Evolutionary conservation across 2,888 invertebrate species (phyloP).

Genomic region (Cylindroiulus punctatus): DNA sequence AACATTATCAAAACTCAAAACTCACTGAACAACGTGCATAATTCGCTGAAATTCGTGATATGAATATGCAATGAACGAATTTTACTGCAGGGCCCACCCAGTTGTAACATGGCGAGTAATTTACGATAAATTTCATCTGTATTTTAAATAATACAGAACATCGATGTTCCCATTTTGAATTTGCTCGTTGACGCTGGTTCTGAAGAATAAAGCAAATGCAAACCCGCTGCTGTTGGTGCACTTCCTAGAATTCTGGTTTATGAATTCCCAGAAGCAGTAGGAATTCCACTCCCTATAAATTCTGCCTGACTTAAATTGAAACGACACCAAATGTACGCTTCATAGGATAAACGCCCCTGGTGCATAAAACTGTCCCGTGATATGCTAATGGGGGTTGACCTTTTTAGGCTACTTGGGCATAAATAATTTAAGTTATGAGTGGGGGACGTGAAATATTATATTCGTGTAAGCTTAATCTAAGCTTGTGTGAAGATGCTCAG

Average conservation of each 20-base stretch:
- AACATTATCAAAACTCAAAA: no score
- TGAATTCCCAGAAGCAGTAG: constrained; percentile 4
- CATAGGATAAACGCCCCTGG: neutral
- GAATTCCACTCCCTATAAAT: neutral
- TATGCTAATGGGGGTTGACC: neutral
- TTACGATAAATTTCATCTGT: no score
- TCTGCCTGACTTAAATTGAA: neutral
- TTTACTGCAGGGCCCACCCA: no score
- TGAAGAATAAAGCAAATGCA: no score
- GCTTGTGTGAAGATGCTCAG: neutral
- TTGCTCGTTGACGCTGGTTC: no score
- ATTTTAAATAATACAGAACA: no score
- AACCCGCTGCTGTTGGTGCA: neutral
- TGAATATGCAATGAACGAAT: no score
- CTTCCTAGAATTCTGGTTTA: neutral
- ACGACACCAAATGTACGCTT: neutral
- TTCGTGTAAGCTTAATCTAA: constrained; percentile 9
- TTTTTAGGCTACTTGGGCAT: constrained; percentile 2
- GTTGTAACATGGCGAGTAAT: no score
- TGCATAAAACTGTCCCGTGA: neutral
- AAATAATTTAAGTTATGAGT: constrained; percentile 9
- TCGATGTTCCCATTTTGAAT: no score
- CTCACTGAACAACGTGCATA: no score
- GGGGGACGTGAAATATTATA: constrained; percentile 9
- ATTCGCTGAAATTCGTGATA: no score